Percentiles rank a stretch among this genome's conserved stretches.
Evolutionary conservation across 53 echinoderm and acorn worm species (phyloP).

Genomic region (Crossaster papposus): DNA sequence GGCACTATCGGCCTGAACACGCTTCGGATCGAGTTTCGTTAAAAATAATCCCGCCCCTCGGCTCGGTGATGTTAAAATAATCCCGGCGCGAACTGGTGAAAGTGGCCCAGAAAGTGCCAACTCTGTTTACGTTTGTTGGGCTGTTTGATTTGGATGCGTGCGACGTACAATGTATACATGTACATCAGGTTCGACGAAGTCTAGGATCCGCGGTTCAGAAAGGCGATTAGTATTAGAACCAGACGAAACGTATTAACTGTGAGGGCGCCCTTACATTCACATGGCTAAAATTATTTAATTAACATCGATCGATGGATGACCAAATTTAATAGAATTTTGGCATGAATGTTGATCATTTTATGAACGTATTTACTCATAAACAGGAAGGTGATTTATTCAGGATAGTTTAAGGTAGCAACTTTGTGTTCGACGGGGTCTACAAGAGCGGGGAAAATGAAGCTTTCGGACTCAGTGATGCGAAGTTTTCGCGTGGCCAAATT

Average conservation of each 20-base stretch:
- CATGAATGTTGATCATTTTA: not conserved
- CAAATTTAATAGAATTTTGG: not conserved
- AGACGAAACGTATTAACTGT: not conserved
- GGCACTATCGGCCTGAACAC: no score
- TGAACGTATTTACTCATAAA: not conserved
- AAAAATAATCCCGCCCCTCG: no score
- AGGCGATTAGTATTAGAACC: not conserved
- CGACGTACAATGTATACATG: not conserved
- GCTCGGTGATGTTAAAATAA: no score
- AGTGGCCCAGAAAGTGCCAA: no score
- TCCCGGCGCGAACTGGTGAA: no score
- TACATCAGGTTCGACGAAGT: not conserved
- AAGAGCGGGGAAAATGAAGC: slow-evolving; percentile 79
- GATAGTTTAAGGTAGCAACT: not conserved
- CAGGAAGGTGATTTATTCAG: not conserved
- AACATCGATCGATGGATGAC: not conserved
- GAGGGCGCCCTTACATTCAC: not conserved
- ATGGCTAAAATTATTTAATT: not conserved
- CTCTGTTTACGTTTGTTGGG: no score
- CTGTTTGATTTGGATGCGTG: no score
- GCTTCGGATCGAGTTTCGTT: no score
- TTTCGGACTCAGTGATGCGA: slow-evolving; percentile 95
- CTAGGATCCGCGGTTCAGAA: not conserved
- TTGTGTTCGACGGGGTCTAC: slow-evolving; percentile 1
- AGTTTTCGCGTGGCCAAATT: slow-evolving; percentile 94